A percentile compares a stretch with the other conserved stretches of the same genome.
These are phyloP conservation scores for Charina bottae DNA, from an alignment of 2,113 vertebrate genomes.

Conservation along the genomic window DNA sequence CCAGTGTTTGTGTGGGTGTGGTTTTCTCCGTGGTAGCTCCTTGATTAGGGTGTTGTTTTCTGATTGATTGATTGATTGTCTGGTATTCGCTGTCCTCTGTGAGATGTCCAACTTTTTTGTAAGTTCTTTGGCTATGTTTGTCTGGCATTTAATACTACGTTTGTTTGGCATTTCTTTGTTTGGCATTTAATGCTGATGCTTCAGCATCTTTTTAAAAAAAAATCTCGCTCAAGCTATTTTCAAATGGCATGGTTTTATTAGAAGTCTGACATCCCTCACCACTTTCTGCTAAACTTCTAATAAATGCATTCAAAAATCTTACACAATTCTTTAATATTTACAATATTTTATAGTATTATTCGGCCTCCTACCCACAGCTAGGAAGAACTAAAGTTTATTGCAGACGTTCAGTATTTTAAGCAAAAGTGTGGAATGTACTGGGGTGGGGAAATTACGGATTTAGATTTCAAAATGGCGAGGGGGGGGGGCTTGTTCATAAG, in stretches of 20 bases:
- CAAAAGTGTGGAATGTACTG: too few species aligned
- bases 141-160: too few species aligned
- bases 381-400: neutral
- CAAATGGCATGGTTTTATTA: neutral
- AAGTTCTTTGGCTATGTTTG: neutral
- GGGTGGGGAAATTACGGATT: neutral
- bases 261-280: neutral
- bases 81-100: too few species aligned
- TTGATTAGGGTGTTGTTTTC: too few species aligned
- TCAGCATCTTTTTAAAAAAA: neutral
- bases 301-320: conserved; percentile 18
- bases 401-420: fast-evolving
- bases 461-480: neutral
- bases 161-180: neutral
- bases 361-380: neutral
- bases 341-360: conserved; percentile 11
- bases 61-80: too few species aligned
- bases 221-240: neutral
- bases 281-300: neutral
- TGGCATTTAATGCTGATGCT: neutral
- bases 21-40: too few species aligned
- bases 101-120: too few species aligned
- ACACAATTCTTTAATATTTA: conserved; percentile 17
- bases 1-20: too few species aligned
- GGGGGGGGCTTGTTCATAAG: neutral